A percentile compares a stretch with the other conserved stretches of the same genome.
These are phyloP conservation scores for Eupithecia vulgata DNA, from an alignment of 2,888 invertebrate species.

Conservation along the genomic window DNA sequence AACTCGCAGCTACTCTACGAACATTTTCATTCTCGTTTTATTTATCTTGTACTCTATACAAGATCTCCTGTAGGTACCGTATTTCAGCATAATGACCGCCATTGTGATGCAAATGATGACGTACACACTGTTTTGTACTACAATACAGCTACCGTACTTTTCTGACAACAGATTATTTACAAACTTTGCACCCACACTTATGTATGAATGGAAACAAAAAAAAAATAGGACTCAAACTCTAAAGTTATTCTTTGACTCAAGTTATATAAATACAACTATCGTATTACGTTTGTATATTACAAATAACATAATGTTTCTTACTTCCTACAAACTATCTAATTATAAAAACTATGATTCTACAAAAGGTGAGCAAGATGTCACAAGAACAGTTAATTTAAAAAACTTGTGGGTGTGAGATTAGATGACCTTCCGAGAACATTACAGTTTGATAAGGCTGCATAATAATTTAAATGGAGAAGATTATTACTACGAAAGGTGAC, in stretches of 20 bases:
- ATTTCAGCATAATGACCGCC: constrained; percentile 42
- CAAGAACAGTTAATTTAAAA: constrained; percentile 16
- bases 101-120: constrained; percentile 44
- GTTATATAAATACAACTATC: not conserved
- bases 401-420: constrained; percentile 26
- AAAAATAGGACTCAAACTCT: not conserved
- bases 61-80: constrained; percentile 39
- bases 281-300: not conserved
- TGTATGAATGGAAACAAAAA: not conserved
- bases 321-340: constrained; percentile 1
- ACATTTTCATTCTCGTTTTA: constrained; percentile 8
- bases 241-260: not conserved
- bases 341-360: not conserved
- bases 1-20: not conserved
- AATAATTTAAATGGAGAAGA: constrained; percentile 23
- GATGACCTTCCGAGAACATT: constrained; percentile 26
- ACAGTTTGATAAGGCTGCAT: constrained; percentile 25
- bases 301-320: not conserved
- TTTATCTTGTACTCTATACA: constrained; percentile 36
- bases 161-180: constrained; percentile 39
- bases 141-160: constrained; percentile 38
- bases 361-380: constrained; percentile 19
- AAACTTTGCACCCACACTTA: constrained; percentile 32
- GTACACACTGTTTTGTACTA: constrained; percentile 42
- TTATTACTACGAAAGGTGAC: constrained; percentile 16